Evolutionary conservation across 2,888 invertebrate species (phyloP).

Genomic region (Pterostichus niger): DNA sequence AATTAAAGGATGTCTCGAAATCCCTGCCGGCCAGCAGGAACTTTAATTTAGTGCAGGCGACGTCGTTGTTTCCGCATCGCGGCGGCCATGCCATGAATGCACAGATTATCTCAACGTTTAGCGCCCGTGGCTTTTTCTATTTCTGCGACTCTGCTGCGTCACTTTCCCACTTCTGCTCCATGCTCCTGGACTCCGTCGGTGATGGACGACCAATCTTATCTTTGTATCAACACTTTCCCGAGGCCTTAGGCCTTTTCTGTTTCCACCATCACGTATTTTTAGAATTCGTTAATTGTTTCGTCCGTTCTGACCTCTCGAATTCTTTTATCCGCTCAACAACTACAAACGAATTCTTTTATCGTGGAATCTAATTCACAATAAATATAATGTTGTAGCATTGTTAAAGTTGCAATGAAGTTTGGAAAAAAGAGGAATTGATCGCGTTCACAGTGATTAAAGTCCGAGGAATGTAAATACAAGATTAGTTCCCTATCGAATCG

Average conservation of each 20-base stretch:
- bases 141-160: too few relatives aligned
- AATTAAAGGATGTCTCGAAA: conserved; percentile 64
- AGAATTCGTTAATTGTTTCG: conserved; percentile 36
- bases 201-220: conserved; percentile 26
- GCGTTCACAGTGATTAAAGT: conserved; percentile 52
- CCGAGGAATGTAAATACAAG: conserved; percentile 62
- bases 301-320: not conserved
- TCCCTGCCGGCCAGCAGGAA: conserved; percentile 44
- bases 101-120: conserved; percentile 23
- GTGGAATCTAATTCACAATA: not conserved
- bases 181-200: not conserved
- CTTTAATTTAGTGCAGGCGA: conserved; percentile 62
- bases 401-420: conserved; percentile 35
- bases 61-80: not conserved
- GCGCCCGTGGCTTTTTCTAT: not conserved
- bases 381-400: not conserved
- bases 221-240: conserved; percentile 30
- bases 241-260: conserved; percentile 1
- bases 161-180: too few relatives aligned
- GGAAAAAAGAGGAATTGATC: conserved; percentile 27
- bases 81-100: conserved; percentile 26
- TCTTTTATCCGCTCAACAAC: not conserved
- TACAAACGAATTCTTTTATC: conserved; percentile 1
- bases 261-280: conserved; percentile 35
- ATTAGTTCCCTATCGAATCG: conserved; percentile 61